Base-by-base conservation (phyloP, 2,113 vertebrate genomes). In the Menidia beryllina region DNA sequence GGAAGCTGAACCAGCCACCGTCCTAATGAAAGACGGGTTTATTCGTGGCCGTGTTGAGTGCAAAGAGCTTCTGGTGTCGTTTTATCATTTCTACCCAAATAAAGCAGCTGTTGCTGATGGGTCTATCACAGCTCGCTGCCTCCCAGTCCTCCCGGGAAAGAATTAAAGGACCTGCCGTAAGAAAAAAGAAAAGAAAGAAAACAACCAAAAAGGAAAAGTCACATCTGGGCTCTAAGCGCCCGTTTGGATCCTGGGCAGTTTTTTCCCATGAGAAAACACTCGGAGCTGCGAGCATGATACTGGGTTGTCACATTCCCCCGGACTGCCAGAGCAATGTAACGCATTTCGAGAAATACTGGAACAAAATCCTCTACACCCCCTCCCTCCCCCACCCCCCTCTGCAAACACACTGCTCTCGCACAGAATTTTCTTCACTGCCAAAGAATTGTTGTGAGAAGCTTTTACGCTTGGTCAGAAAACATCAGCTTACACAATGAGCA, bases 211-310 rank as follows among this genome's bases (percentile, higher is more conserved):
- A n/a, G n/a, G n/a, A 57, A 55, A 61, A 82, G 75, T 90, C 75
- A 65, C 87, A 87, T 67, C 13, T 64, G 58, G 36, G 74, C 70
- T 68, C 86, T 48, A 85, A 82, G 77, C 71, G 76, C 51, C 69
- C 76, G 76, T 78, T 77, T 69, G 81, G 45, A 51, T 60, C 64
- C 47, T 26, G 56, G 23, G 17, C 20, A 26, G 63, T 85, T 91
- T 93, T 91, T 93, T 91, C 92, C 90, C 89, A 85, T 91, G 91
- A 91, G 91, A 92, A 93, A 87, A 87, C 82, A 79, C 82, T 72
- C 30, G 17, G 54, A 79, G 57, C 67, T 34, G 67, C 66, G 65
- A 79, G 67, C 38, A 69, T 84, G 75, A 66, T 85, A 89, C 83
- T 52, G 63, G 86, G 66, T 85, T 74, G 77, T 78, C 80, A 92